A percentile compares a stretch with the other conserved stretches of the same genome.
These are phyloP conservation scores for Oasisia sp. DNA, from an alignment of 2,888 invertebrate genomes.

Conservation along the genomic window DNA sequence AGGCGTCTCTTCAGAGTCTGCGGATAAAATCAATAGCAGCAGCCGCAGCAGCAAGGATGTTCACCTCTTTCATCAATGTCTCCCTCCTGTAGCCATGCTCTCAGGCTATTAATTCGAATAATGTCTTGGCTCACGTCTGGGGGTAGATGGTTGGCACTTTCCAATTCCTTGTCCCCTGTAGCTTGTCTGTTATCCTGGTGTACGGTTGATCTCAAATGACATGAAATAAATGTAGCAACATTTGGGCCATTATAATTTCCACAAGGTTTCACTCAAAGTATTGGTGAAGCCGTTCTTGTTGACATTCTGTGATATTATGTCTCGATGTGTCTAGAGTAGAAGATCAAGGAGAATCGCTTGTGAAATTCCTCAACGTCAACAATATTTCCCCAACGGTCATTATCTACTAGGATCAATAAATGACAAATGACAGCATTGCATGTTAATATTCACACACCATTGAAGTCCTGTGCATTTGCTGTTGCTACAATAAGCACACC, in stretches of 20 bases:
- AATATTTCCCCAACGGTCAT: neutral
- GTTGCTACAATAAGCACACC: neutral
- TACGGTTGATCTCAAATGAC: neutral
- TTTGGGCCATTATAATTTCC: no score
- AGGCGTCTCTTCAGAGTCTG: neutral
- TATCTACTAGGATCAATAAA: neutral
- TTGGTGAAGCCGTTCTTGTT: no score
- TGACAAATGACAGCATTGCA: neutral
- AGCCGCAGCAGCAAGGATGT: neutral
- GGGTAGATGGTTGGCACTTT: neutral
- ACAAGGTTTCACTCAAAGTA: no score
- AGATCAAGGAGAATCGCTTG: neutral
- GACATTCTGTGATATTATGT: neutral
- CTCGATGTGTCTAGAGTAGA: neutral
- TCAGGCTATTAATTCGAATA: neutral
- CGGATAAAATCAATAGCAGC: conserved; percentile 3
- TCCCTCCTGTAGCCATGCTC: neutral
- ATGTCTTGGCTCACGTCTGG: neutral
- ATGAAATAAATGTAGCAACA: no score
- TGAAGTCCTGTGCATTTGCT: neutral
- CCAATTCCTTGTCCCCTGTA: neutral
- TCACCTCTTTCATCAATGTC: neutral
- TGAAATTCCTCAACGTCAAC: neutral
- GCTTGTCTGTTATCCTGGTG: neutral
- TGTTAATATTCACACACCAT: neutral